Evolutionary conservation across 1,140 invertebrate species (phyloP), one percentile per base, ranked within the genome.

Genomic region (Ceratosolen solmsi): DNA sequence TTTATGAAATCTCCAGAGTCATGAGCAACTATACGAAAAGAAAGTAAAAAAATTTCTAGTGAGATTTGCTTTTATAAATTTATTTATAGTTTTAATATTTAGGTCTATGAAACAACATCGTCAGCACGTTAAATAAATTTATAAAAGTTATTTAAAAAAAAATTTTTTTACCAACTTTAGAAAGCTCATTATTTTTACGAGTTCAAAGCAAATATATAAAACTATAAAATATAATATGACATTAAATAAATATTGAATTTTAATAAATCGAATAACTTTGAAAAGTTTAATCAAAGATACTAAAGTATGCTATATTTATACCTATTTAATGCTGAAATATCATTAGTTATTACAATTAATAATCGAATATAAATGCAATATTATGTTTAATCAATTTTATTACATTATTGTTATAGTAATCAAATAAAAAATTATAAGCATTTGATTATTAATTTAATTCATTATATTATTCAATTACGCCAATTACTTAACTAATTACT

Each of bases 61-160:
- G 22, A 70, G 11, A 46, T 70, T 22, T 20, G 17, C 36, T 46
- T 41, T 36, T 70, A 38, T 46, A 73, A 49, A 73, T 73, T 17
- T 51, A 73, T 27, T 46, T 51, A n/a, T 72, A 49, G 9, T 30
- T 54, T 33, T 54, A 5, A 30, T 33, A 30, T 73, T 46, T 73
- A 73, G 8, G 27, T 22, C 30, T 54, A 54, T 73, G 27, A 73
- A 73, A 73, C 71, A 36, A 30, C 72, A 38, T 38, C 72, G 46
- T 74, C 72, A 38, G 33, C 33, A 27, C 51, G 22, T 36, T 74
- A 58, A 74, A 74, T 25, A 74, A 74, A 58, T 58, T 51, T 58
- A 74, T 58, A 20, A 56, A 74, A 1, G 20, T n/a, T 56, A 13
- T 38, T 58, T 3, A 33, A 73, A 27, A n/a, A n/a, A n/a, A 73